Base-by-base conservation (phyloP, 2,888 invertebrate species). In the Ypsolopha scabrella region DNA sequence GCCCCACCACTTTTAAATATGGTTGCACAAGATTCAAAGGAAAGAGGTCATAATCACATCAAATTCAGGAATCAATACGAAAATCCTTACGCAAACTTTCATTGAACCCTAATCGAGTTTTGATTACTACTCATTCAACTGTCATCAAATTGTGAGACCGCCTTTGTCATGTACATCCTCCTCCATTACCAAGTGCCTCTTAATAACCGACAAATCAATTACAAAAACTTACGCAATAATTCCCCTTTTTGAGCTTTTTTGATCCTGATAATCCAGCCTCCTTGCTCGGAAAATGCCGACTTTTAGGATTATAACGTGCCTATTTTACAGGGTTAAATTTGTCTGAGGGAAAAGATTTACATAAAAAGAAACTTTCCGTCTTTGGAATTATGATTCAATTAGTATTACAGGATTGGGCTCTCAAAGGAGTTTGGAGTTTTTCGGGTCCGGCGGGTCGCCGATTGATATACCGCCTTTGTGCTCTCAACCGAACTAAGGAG, bases 301-400 rank as follows among this genome's bases (percentile, higher is more conserved):
- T 71, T 68, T 67, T 67, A 67, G 73, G 70, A 78, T 78, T 78
- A 79, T 78, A 78, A 74, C 68, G 68, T 60, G 65, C 64, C 68
- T 67, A 73, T 77, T 77, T 71, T 70, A 66, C 68, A 68, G 72
- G 68, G 71, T 80, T 77, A 77, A 75, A 79, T 70, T 66, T 65
- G 64, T 66, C 67, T 58, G 65, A 69, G 69, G 68, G 71, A 80
- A 52, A 80, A 81, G 77, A 81, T 83, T 83, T 83, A 75, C 81
- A 81, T 83, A 80, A 83, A 85, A 86, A 82, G 81, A 82, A 85
- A 85, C 75, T 82, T 81, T 75, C 70, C 76, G 75, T 73, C 74
- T 75, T 67, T 68, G 65, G 79, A 83, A 86, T 85, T 85, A 86
- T 83, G 81, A 85, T 86, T 85, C 85, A 85, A 86, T 86, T 85